Percentiles rank a stretch among this genome's conserved stretches.
phyloP scores from a whole-genome alignment of 2,888 invertebrate genomes.

The Ectemnius lituratus region DNA sequence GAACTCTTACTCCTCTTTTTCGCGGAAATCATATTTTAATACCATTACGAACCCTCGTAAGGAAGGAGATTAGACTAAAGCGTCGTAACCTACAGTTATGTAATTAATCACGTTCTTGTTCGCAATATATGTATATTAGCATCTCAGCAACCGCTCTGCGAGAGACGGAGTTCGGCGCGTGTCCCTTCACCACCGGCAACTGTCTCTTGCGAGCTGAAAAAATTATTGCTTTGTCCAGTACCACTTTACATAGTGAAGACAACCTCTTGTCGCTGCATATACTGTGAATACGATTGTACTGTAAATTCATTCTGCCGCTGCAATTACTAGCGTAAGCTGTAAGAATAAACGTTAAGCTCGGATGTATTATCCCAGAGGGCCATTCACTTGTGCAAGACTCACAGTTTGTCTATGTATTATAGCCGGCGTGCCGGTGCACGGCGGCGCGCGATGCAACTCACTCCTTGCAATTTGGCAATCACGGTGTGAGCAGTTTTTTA shows the following conservation, averaged over 20 bases:
- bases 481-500: constrained; percentile 1
- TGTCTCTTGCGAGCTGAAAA: no score
- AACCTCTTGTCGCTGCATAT: constrained; percentile 3
- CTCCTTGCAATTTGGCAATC: constrained; percentile 6
- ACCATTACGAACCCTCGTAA: neutral
- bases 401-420: neutral
- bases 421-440: neutral
- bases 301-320: neutral
- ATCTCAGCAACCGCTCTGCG: neutral
- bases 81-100: constrained; percentile 4
- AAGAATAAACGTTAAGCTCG: constrained; percentile 3
- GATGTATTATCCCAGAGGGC: neutral
- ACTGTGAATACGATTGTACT: constrained; percentile 4
- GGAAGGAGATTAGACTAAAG: neutral
- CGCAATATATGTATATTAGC: neutral
- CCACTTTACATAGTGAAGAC: constrained; percentile 4
- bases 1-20: neutral
- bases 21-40: constrained; percentile 5
- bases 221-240: constrained; percentile 3
- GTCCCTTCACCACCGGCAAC: no score
- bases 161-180: no score
- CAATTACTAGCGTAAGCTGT: neutral
- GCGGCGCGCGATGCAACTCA: neutral
- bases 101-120: constrained; percentile 4
- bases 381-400: constrained; percentile 6